Conservation (phyloP, 2,797 vertebrate species). For the Borostomias antarcticus region DNA sequence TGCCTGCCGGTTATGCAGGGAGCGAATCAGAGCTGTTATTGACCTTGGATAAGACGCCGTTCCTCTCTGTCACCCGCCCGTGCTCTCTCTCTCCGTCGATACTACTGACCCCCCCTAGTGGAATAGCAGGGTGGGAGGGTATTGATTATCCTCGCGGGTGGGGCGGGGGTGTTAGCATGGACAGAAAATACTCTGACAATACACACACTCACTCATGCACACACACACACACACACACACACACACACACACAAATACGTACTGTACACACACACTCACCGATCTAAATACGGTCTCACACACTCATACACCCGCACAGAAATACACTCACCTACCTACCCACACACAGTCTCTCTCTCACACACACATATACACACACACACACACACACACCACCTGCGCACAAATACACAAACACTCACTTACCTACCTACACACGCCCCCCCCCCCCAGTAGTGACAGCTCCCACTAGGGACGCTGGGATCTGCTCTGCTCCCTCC, state of each 20-base stretch:
- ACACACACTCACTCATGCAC: constrained; percentile 48
- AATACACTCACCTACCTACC: background rate
- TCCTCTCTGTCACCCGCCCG: constrained; percentile 82
- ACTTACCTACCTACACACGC: too few relatives aligned
- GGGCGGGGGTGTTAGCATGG: constrained; percentile 47
- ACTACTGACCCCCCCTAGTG: constrained; percentile 43
- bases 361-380: background rate
- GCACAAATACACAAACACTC: background rate
- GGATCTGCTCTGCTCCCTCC: constrained; percentile 38
- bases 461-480: constrained; percentile 73
- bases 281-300: background rate
- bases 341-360: background rate
- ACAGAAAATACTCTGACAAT: constrained; percentile 80
- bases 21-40: too few relatives aligned
- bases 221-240: constrained; percentile 12
- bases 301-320: constrained; percentile 3
- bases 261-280: constrained; percentile 5
- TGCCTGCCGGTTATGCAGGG: too few relatives aligned
- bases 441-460: constrained; percentile 72
- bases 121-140: constrained; percentile 79
- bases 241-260: constrained; percentile 22
- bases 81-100: background rate
- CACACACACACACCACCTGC: background rate
- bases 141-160: constrained; percentile 79
- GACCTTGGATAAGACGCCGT: too few relatives aligned